Base-by-base conservation (phyloP, 2,797 vertebrate species). In the Catostomus latipinnis region DNA sequence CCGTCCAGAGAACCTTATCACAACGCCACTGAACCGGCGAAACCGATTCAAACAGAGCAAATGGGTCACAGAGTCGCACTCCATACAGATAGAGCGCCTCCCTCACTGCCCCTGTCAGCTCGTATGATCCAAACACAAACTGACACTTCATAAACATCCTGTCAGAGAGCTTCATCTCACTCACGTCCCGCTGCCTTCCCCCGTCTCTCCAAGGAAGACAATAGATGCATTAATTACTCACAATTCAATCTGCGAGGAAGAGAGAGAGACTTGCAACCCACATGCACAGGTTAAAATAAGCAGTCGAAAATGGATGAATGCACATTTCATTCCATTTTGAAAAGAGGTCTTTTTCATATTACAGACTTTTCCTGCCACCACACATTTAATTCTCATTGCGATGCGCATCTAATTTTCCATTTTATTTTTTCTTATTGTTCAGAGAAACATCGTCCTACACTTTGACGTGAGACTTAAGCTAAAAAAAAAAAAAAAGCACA, bases 101-200 rank as follows among this genome's bases (percentile, higher is more conserved):
- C 67, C 52, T 43, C 52, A 12, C 50, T 12, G 6, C 11, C 56
- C 18, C 54, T 8, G 13, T 71, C 57, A 81, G 60, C 43, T 75
- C 11, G 75, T 71, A 85, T 91, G 90, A 92, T 91, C 82, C 85
- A 90, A 90, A 92, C 89, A 84, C 74, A 88, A 87, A 84, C 83
- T 89, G 92, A 93, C 92, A 89, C 86, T 83, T 91, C 90, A 90
- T 93, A 90, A 92, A 90, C 90, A 91, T 87, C 80, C 90, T 90
- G 91, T 93, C 92, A 93, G 85, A 92, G 88, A 82, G 86, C 80
- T 85, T 92, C 89, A 91, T 89, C 90, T 89, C 85, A 91, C 91
- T 91, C 83, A 84, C 88, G 89, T 92, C 91, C 87, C 85, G 86
- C 87, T 88, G 83, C 89, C 84, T 90, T 85, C 45, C 56, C 58